phyloP scores from a whole-genome alignment of 2,113 vertebrate genomes.

The Microcebus jonahi region DNA sequence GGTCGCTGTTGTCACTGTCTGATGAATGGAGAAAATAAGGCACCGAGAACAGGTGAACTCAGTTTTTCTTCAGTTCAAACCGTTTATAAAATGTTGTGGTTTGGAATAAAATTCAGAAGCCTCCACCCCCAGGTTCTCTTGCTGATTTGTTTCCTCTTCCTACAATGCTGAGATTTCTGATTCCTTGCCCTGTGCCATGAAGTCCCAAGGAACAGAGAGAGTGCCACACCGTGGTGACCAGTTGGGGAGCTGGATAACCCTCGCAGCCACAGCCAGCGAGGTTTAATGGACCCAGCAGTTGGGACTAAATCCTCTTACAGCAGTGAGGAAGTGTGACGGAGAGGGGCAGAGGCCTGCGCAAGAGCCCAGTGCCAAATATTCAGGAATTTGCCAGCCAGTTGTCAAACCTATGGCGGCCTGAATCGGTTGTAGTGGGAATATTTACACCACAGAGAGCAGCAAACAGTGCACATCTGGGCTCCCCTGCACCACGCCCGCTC shows the following conservation, averaged over 20 bases:
- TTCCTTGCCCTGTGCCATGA: not conserved
- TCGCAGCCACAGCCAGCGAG: not conserved
- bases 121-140: not conserved
- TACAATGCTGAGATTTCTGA: not conserved
- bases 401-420: not conserved
- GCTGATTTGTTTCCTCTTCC: not conserved
- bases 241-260: not conserved
- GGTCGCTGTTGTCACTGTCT: conserved; percentile 20
- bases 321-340: not conserved
- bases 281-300: not conserved
- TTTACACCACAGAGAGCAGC: not conserved
- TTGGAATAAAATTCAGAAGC: conserved; percentile 22
- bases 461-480: not conserved
- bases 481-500: not conserved
- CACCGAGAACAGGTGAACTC: conserved; percentile 53
- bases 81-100: conserved; percentile 21
- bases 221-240: not conserved
- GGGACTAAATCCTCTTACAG: not conserved
- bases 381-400: not conserved
- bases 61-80: conserved; percentile 62
- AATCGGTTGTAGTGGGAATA: not conserved
- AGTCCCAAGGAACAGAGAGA: not conserved
- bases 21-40: conserved; percentile 71
- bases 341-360: not conserved
- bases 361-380: not conserved